Evolutionary conservation across 2,113 vertebrate species (phyloP).

Genomic region (Lycocorax pyrrhopterus): DNA sequence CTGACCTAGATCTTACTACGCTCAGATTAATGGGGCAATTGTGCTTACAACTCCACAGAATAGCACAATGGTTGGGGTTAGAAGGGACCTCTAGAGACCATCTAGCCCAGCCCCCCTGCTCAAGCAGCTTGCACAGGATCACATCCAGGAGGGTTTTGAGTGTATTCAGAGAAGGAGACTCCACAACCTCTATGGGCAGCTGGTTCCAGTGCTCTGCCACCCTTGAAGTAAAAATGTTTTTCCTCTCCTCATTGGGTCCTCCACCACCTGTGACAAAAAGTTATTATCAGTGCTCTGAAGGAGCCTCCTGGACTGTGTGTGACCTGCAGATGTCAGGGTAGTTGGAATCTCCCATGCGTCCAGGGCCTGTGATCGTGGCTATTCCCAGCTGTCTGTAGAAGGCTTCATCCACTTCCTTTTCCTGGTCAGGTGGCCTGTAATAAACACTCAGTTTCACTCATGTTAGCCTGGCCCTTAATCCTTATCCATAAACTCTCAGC

Average conservation of each 20-base stretch:
- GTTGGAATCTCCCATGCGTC: background rate
- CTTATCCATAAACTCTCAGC: background rate
- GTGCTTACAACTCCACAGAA: background rate
- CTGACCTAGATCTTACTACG: background rate
- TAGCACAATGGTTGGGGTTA: background rate
- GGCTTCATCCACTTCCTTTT: background rate
- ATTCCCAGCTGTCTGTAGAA: background rate
- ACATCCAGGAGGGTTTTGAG: background rate
- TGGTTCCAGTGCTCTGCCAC: background rate
- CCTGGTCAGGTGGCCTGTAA: background rate
- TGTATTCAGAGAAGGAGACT: background rate
- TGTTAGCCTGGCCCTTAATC: background rate
- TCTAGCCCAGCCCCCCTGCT: background rate
- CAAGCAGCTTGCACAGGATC: background rate
- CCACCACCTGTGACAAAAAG: background rate
- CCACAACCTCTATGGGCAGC: background rate
- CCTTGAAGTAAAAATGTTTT: background rate
- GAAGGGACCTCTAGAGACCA: background rate
- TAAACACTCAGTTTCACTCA: background rate
- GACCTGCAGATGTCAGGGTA: background rate
- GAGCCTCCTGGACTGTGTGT: too few relatives aligned
- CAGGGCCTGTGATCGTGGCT: background rate
- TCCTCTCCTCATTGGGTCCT: background rate
- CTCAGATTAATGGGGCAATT: background rate
- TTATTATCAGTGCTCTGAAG: background rate